Percentiles rank a stretch among this genome's conserved stretches.
phyloP scores from a whole-genome alignment of 2,888 invertebrate genomes.

The Agriopis marginaria region DNA sequence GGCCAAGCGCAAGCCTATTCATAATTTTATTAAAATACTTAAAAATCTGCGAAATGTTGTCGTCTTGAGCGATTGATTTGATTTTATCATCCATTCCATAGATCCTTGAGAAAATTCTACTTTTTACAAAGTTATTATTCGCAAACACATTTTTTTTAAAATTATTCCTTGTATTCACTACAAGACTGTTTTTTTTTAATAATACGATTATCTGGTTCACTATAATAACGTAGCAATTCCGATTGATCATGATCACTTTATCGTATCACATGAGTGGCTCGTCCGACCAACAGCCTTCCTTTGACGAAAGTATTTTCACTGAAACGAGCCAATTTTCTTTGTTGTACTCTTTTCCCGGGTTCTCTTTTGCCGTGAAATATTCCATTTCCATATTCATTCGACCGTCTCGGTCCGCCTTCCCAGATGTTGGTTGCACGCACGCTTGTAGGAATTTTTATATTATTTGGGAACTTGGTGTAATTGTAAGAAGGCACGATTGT shows the following conservation, averaged over 20 bases:
- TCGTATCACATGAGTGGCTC: neutral
- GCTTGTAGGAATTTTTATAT: constrained; percentile 31
- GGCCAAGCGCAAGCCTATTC: too few species aligned
- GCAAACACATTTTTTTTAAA: too few species aligned
- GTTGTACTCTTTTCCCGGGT: constrained; percentile 34
- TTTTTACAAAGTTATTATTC: too few species aligned
- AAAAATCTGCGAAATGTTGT: too few species aligned
- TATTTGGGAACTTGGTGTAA: constrained; percentile 32
- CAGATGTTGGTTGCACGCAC: constrained; percentile 28
- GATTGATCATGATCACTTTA: neutral
- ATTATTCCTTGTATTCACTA: too few species aligned
- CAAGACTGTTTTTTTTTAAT: too few species aligned
- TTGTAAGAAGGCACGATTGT: constrained; percentile 21
- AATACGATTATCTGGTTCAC: too few species aligned
- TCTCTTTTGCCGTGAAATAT: constrained; percentile 36
- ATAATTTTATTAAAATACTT: too few species aligned
- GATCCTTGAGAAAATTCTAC: too few species aligned
- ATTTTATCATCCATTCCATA: too few species aligned
- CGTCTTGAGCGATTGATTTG: too few species aligned
- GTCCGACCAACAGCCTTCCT: constrained; percentile 2
- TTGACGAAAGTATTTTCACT: constrained; percentile 21
- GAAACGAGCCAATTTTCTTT: constrained; percentile 37
- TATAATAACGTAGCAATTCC: too few species aligned
- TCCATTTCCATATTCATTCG: constrained; percentile 48
- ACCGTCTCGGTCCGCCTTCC: constrained; percentile 31